phyloP scores from a whole-genome alignment of 2,888 invertebrate species.

The Pycnomerus fuliginosus region DNA sequence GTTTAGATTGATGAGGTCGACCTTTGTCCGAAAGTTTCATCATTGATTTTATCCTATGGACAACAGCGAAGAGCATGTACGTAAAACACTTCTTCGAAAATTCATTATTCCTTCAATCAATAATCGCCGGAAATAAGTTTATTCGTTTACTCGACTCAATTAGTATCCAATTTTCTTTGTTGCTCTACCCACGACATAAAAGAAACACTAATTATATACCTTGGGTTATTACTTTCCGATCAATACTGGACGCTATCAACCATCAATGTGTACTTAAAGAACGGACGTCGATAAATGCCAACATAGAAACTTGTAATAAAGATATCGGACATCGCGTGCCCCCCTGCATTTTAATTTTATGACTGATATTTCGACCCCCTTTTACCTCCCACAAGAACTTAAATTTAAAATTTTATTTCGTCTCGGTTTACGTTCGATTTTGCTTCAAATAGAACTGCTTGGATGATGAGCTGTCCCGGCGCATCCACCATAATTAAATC shows the following conservation, averaged over 20 bases:
- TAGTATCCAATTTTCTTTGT: neutral
- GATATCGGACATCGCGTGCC: too few relatives aligned
- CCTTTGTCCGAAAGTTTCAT: constrained; percentile 14
- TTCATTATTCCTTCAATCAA: neutral
- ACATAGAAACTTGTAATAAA: too few relatives aligned
- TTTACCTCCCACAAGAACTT: too few relatives aligned
- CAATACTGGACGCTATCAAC: constrained; percentile 14
- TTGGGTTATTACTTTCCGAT: constrained; percentile 12
- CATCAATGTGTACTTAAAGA: constrained; percentile 22
- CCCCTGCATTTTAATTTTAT: too few relatives aligned
- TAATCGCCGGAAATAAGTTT: neutral
- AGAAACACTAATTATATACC: constrained; percentile 13
- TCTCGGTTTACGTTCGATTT: too few relatives aligned
- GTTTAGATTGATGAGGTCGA: constrained; percentile 20
- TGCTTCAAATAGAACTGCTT: too few relatives aligned
- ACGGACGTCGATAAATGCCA: constrained; percentile 21
- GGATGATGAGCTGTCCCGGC: too few relatives aligned
- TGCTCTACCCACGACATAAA: constrained; percentile 5
- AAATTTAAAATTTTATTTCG: too few relatives aligned
- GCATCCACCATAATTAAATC: too few relatives aligned
- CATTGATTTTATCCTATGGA: constrained; percentile 10
- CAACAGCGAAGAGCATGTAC: neutral
- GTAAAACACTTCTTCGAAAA: neutral
- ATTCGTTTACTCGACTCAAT: neutral
- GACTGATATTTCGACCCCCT: too few relatives aligned